These are phyloP conservation scores for Arremon brunneinucha DNA, from an alignment of 2,797 vertebrate species.

Conservation along the genomic window DNA sequence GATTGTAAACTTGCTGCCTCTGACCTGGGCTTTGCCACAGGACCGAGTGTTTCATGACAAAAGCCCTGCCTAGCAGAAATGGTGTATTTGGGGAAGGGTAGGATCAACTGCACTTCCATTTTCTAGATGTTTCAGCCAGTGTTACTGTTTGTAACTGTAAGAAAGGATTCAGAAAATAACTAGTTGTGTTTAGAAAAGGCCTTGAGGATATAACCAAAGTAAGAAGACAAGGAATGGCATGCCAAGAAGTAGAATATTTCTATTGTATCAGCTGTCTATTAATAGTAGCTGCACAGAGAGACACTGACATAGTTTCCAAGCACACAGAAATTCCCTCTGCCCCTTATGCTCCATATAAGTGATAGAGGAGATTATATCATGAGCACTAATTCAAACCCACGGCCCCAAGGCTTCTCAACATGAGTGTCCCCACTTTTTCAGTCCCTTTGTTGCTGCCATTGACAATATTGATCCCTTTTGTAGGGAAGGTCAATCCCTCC, in stretches of 20 bases:
- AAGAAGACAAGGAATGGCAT: not conserved
- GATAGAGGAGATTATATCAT: not conserved
- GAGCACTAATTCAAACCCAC: not conserved
- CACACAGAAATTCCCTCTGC: not conserved
- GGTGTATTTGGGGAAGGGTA: fast-evolving
- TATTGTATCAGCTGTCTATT: not conserved
- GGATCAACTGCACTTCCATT: not conserved
- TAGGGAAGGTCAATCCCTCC: not conserved
- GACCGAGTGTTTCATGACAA: not conserved
- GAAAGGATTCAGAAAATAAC: not conserved
- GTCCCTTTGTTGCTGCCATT: not conserved
- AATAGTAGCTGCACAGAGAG: not conserved
- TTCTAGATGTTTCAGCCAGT: not conserved
- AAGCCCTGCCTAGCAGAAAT: not conserved
- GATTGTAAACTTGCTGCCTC: not conserved
- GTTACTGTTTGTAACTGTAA: not conserved
- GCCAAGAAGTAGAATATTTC: not conserved
- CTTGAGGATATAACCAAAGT: not conserved
- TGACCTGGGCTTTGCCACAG: fast-evolving
- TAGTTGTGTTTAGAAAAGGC: not conserved
- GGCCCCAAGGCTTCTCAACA: not conserved
- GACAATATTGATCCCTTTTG: not conserved
- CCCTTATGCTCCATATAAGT: not conserved
- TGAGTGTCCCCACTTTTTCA: not conserved
- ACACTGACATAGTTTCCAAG: not conserved